phyloP scores from a whole-genome alignment of 2,797 vertebrate genomes.

The Rhabdomys pumilio region DNA sequence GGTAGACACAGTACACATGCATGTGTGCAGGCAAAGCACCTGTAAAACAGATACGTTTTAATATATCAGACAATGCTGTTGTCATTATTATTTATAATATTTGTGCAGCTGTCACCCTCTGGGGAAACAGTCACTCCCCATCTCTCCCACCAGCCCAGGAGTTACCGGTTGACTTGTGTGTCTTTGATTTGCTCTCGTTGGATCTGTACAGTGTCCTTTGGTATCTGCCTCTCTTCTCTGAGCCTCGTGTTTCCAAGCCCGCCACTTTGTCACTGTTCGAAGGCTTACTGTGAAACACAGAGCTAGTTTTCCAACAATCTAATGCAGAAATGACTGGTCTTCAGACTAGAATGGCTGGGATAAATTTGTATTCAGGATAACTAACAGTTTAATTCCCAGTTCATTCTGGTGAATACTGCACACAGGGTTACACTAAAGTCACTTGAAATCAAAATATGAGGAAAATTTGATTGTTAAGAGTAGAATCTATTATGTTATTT shows the following conservation, averaged over 20 bases:
- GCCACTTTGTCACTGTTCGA: neutral
- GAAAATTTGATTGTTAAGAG: neutral
- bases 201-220: neutral
- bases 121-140: neutral
- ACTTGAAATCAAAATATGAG: neutral
- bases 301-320: neutral
- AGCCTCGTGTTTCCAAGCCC: neutral
- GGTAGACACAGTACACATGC: neutral
- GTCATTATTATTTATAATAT: neutral
- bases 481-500: neutral
- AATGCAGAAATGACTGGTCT: neutral
- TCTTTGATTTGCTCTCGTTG: neutral
- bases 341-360: neutral
- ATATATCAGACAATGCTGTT: neutral
- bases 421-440: neutral
- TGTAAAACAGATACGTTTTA: neutral
- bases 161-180: neutral
- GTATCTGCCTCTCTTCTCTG: neutral
- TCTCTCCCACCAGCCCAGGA: neutral
- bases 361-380: neutral
- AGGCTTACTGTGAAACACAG: neutral
- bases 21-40: neutral
- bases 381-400: neutral
- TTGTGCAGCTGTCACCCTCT: neutral
- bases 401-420: neutral